These are phyloP conservation scores for Charadrius vociferus DNA, from an alignment of 2,113 vertebrate species.

Conservation along the genomic window DNA sequence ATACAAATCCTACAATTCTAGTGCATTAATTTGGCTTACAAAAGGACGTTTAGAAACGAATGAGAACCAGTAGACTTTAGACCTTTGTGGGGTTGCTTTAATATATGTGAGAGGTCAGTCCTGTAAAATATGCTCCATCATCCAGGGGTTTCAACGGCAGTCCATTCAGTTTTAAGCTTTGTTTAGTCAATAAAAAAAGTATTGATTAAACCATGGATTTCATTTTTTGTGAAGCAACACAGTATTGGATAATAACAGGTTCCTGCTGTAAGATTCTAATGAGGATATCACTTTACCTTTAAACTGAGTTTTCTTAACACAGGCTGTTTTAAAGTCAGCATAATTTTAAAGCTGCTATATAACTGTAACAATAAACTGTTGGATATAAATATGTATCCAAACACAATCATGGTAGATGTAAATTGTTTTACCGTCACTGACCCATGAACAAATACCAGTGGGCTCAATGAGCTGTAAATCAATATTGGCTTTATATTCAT, in stretches of 20 bases:
- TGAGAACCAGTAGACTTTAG: background rate
- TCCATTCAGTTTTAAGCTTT: background rate
- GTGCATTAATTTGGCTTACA: background rate
- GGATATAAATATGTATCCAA: background rate
- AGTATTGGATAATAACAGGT: background rate
- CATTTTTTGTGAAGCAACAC: background rate
- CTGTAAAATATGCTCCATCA: background rate
- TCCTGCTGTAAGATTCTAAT: background rate
- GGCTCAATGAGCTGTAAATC: background rate
- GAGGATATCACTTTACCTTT: background rate
- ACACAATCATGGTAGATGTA: background rate
- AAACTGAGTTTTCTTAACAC: background rate
- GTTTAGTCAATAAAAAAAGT: background rate
- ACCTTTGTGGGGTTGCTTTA: background rate
- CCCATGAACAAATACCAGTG: background rate
- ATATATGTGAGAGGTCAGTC: background rate
- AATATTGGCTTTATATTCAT: slow-evolving; percentile 25
- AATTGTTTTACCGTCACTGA: background rate
- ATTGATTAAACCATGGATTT: background rate
- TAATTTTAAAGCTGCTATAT: background rate
- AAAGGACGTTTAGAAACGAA: background rate
- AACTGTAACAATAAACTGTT: background rate
- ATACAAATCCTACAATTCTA: background rate
- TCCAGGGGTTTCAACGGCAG: background rate
- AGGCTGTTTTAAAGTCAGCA: background rate